A percentile compares a stretch with the other conserved stretches of the same genome.
Evolutionary conservation across 2,113 vertebrate species (phyloP).

Genomic region (Pandion haliaetus): DNA sequence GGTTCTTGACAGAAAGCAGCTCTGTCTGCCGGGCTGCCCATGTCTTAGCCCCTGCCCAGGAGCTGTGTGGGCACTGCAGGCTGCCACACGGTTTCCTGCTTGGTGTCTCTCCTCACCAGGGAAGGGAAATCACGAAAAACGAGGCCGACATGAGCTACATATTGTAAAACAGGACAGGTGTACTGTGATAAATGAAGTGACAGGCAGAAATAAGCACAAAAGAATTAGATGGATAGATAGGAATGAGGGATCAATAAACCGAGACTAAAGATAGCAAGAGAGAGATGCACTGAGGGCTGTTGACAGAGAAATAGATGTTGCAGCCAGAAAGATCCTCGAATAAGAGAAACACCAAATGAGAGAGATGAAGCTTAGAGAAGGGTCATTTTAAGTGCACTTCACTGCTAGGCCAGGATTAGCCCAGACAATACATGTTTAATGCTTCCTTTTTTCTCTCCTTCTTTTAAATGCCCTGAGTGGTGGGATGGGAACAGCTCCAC

Average conservation of each 20-base stretch:
- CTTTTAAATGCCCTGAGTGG: background rate
- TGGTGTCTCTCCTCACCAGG: background rate
- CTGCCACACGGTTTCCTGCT: background rate
- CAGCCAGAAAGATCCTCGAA: background rate
- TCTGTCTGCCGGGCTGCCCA: background rate
- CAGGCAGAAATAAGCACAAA: conserved; percentile 22
- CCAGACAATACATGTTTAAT: background rate
- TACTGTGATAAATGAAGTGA: background rate
- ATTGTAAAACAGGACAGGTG: conserved; percentile 9
- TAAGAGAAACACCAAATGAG: background rate
- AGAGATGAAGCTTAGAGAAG: background rate
- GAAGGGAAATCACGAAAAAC: background rate
- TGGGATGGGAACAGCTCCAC: background rate
- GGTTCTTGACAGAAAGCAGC: background rate
- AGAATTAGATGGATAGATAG: conserved; percentile 40
- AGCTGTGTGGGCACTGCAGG: background rate
- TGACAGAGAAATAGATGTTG: conserved; percentile 39
- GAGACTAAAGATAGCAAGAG: conserved; percentile 52
- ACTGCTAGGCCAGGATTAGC: background rate
- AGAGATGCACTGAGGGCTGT: background rate
- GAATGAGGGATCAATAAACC: conserved; percentile 29
- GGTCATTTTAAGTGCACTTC: conserved; percentile 7
- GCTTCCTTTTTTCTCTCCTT: background rate
- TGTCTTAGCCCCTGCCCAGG: background rate
- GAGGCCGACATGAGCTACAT: background rate